Base-by-base conservation (phyloP, 2,113 vertebrate species). In the Gavia stellata region DNA sequence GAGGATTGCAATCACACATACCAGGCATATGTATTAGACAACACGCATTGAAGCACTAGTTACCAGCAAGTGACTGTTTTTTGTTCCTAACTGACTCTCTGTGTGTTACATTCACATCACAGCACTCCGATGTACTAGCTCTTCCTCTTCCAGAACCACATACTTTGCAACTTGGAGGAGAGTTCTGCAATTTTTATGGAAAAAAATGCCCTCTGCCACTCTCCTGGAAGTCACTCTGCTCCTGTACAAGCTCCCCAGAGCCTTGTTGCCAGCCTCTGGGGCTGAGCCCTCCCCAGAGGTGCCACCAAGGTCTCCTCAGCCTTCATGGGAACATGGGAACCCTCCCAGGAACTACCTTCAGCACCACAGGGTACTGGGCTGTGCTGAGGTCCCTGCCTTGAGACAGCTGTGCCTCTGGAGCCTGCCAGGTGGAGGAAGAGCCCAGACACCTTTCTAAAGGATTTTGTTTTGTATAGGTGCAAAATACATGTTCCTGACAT, bases 251-350 rank as follows among this genome's bases (percentile, higher is more conserved):
- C 15, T 72, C 36, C 5, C 11, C 4, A 9, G 4, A 45, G 11
- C 5, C 13, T 38, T 42, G 2, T 23, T 59, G 28, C 21, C 5
- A n/a, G 38, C 4, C 7, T 23, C 11, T 1, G 9, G 12, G 14
- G 4, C 29, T 47, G 11, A 73, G 10, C 4, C 7, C 6, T 70
- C 12, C 45, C 14, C 11, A 52, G 38, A 59, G 9, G 8, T 65
- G 9, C 28, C 44, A 58, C 24, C 42, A 72, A 53, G 11, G 24
- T 34, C 40, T 73, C 24, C 16, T 72, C 29, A 67, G 52, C 10
- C 34, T 71, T 91, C 23, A 71, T 1, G 2, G n/a, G 29, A 56
- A 44, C 5, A 23, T 7, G 31, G 25, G 42, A 75, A 75, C 21
- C 3, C 18, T 52, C 14, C 9, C 23, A 52, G 38, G 28, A 73